phyloP scores from a whole-genome alignment of 2,113 vertebrate genomes.

The Pteropus alecto region DNA sequence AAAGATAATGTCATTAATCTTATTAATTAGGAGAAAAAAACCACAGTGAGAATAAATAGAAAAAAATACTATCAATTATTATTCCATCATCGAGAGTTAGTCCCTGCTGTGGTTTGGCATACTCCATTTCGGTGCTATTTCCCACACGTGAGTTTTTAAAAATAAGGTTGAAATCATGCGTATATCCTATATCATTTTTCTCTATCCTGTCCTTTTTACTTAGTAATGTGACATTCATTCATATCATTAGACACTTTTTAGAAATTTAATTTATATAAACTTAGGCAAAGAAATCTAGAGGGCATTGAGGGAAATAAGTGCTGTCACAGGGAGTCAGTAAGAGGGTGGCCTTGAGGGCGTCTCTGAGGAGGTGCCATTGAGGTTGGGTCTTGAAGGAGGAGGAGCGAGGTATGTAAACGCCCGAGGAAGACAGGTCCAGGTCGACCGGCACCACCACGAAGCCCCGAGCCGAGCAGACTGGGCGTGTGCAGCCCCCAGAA shows the following conservation, averaged over 20 bases:
- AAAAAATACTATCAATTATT: neutral
- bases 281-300: neutral
- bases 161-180: neutral
- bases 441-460: neutral
- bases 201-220: conserved; percentile 16
- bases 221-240: neutral
- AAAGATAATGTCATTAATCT: neutral
- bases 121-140: neutral
- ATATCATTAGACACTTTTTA: neutral
- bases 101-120: neutral
- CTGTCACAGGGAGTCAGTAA: neutral
- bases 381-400: neutral
- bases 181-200: neutral
- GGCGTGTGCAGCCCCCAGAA: neutral
- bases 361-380: neutral
- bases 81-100: neutral
- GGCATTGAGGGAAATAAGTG: neutral
- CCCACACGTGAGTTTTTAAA: neutral
- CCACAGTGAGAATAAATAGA: neutral
- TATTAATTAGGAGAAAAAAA: neutral
- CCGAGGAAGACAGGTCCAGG: neutral
- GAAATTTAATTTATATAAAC: neutral
- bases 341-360: neutral
- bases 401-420: neutral
- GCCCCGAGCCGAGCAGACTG: neutral